A percentile compares a stretch with the other conserved stretches of the same genome.
phyloP scores from a whole-genome alignment of 1,140 invertebrate species.

The Drosophila seguyi region DNA sequence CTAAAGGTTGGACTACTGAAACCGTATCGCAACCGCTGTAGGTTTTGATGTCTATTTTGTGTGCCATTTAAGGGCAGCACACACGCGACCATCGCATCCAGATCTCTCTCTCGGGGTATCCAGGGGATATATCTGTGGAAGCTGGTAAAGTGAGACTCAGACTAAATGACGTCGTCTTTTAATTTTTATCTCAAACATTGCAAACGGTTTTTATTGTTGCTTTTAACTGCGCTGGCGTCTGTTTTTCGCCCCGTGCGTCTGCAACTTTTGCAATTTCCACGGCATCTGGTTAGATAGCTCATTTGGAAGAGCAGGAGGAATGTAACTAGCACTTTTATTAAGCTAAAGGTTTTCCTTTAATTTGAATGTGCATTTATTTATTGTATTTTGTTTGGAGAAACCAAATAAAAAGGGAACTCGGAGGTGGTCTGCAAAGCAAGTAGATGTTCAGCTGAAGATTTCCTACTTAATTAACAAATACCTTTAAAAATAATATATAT shows the following conservation, averaged over 20 bases:
- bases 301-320: constrained; percentile 25
- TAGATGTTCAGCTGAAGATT: background rate
- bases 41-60: constrained; percentile 80
- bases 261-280: constrained; percentile 74
- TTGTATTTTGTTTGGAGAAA: constrained; percentile 37
- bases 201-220: constrained; percentile 82
- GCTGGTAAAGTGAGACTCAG: constrained; percentile 19
- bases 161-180: constrained; percentile 81
- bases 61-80: constrained; percentile 76
- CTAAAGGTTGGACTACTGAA: constrained; percentile 3
- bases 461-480: accelerated
- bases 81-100: constrained; percentile 60
- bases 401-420: background rate
- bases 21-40: constrained; percentile 47
- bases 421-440: background rate
- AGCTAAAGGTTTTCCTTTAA: constrained; percentile 58
- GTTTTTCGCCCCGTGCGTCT: constrained; percentile 43
- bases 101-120: constrained; percentile 23
- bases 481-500: background rate
- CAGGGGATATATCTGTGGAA: constrained; percentile 4
- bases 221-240: constrained; percentile 79
- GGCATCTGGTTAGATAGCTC: constrained; percentile 65
- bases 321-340: constrained; percentile 37
- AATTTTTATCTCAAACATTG: constrained; percentile 84
- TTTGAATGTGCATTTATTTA: constrained; percentile 74